phyloP scores from a whole-genome alignment of 2,797 vertebrate species.

The Lepus oiostolus region DNA sequence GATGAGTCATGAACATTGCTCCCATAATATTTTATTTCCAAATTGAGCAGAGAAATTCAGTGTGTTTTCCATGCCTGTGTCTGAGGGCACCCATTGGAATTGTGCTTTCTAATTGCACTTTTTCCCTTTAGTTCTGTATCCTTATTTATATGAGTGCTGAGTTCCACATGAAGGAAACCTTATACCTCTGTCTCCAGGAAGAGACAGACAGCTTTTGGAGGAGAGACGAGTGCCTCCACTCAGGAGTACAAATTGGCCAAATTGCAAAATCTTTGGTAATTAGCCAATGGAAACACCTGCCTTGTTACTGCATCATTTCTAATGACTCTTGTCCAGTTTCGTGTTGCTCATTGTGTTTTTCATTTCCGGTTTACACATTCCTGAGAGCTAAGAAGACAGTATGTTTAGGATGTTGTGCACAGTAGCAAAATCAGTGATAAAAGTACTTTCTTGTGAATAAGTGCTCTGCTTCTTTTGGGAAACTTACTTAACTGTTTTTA shows the following conservation, averaged over 20 bases:
- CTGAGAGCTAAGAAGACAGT: not conserved
- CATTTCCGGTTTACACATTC: not conserved
- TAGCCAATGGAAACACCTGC: not conserved
- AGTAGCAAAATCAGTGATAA: constrained; percentile 19
- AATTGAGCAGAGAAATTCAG: not conserved
- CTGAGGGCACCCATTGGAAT: not conserved
- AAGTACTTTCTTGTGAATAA: constrained; percentile 54
- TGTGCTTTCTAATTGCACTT: no score
- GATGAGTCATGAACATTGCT: not conserved
- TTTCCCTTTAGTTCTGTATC: not conserved
- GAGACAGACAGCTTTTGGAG: not conserved
- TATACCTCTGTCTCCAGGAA: not conserved
- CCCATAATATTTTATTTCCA: not conserved
- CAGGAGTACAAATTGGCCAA: not conserved
- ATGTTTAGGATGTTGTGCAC: not conserved
- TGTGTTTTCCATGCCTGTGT: not conserved
- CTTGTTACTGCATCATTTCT: not conserved
- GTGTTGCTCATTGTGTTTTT: not conserved
- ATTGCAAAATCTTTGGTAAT: not conserved
- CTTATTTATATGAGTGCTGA: not conserved
- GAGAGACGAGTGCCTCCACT: not conserved
- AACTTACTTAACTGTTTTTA: not conserved
- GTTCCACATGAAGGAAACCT: not conserved
- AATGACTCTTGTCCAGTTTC: not conserved
- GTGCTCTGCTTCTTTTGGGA: constrained; percentile 61